phyloP scores from a whole-genome alignment of 2,113 vertebrate species.

The Sylvicapra grimmia region DNA sequence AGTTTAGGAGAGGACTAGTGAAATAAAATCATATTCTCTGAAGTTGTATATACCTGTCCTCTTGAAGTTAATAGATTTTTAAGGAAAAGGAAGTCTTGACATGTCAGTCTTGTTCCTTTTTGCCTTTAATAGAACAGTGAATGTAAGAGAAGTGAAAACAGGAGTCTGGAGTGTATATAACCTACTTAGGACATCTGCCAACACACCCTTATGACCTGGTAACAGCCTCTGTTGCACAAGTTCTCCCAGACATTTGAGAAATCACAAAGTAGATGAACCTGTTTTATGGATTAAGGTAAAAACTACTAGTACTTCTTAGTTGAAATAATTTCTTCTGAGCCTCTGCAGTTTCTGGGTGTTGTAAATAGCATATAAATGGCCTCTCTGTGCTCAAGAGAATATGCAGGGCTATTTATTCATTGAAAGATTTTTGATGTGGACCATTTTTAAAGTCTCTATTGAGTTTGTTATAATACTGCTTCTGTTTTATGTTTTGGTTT shows the following conservation, averaged over 20 bases:
- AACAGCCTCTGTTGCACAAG: not conserved
- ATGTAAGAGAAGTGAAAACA: not conserved
- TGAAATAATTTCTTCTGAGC: not conserved
- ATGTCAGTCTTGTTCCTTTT: not conserved
- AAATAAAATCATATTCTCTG: not conserved
- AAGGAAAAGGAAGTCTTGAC: not conserved
- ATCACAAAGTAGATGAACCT: slow-evolving; percentile 20
- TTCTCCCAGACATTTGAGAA: slow-evolving; percentile 41
- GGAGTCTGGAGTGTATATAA: not conserved
- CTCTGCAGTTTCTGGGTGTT: not conserved
- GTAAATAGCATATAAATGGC: not conserved
- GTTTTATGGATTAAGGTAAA: slow-evolving; percentile 31
- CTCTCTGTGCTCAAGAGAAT: not conserved
- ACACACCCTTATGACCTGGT: not conserved
- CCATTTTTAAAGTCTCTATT: not conserved
- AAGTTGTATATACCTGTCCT: not conserved
- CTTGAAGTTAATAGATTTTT: not conserved
- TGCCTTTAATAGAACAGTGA: not conserved
- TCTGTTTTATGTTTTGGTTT: not conserved
- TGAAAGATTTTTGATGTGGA: not conserved
- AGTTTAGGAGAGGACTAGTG: not conserved
- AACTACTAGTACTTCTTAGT: not conserved
- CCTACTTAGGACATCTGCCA: not conserved
- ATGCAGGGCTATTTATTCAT: not conserved
- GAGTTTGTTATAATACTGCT: not conserved